Evolutionary conservation across 2,113 vertebrate species (phyloP).

Genomic region (Oreocharis arfaki): DNA sequence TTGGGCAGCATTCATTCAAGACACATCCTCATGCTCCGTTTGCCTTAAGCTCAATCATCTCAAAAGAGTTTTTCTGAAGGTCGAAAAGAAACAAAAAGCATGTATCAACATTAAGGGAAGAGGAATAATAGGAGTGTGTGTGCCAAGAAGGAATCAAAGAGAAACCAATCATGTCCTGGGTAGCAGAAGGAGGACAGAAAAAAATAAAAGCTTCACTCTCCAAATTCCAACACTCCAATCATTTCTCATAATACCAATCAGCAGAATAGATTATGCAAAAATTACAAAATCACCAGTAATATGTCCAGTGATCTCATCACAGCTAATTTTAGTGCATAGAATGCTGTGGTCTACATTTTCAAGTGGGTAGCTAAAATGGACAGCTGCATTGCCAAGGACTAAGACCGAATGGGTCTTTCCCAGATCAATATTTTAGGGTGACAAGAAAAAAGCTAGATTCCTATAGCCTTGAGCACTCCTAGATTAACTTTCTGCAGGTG

Average conservation of each 20-base stretch:
- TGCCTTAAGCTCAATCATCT: slow-evolving; percentile 5
- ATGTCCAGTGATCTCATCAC: background rate
- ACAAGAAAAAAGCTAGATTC: background rate
- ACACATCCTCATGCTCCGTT: background rate
- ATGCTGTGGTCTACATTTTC: background rate
- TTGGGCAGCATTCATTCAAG: background rate
- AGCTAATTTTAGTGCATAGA: background rate
- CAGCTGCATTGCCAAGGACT: background rate
- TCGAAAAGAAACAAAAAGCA: slow-evolving; percentile 33
- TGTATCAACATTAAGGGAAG: slow-evolving; percentile 16
- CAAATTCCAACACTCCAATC: background rate
- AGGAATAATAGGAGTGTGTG: background rate
- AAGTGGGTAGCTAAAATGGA: background rate
- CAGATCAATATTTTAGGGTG: background rate
- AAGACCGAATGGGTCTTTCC: background rate
- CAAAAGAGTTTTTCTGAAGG: slow-evolving; percentile 30
- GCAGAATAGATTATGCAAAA: background rate
- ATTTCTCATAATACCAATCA: background rate
- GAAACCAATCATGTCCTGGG: background rate
- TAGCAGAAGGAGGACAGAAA: background rate
- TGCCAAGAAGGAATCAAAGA: slow-evolving; percentile 21
- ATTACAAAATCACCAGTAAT: background rate
- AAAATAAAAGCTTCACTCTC: background rate
- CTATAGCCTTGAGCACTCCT: background rate
- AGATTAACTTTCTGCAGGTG: background rate